Evolutionary conservation across 2,113 vertebrate species (phyloP).

Genomic region (Neofelis nebulosa): DNA sequence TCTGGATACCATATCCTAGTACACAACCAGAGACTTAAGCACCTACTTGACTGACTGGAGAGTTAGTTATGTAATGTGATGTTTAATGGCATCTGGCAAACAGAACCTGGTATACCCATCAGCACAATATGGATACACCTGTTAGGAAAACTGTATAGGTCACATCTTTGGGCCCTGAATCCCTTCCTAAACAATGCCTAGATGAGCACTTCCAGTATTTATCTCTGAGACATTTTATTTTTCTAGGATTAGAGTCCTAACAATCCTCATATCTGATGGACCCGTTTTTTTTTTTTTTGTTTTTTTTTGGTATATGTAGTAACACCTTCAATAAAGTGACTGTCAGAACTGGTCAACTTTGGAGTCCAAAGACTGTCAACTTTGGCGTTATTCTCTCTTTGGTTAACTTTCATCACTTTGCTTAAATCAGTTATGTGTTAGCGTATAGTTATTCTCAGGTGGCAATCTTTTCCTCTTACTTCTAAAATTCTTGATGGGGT

Average conservation of each 20-base stretch:
- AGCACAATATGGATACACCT: not conserved
- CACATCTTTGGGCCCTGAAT: not conserved
- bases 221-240: not conserved
- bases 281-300: too few relatives aligned
- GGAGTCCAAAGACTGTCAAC: not conserved
- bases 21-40: not conserved
- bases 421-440: not conserved
- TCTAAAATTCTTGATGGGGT: not conserved
- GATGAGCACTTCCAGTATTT: not conserved
- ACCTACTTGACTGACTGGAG: not conserved
- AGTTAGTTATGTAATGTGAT: not conserved
- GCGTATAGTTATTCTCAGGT: not conserved
- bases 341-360: not conserved
- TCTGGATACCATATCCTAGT: not conserved
- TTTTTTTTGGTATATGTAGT: not conserved
- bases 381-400: not conserved
- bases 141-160: not conserved
- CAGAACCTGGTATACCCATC: not conserved
- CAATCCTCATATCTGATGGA: not conserved
- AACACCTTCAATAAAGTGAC: not conserved
- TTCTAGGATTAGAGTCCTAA: not conserved
- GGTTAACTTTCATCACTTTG: not conserved
- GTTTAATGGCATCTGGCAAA: not conserved
- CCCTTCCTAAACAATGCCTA: not conserved
- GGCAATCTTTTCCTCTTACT: not conserved